Percentiles rank a stretch among this genome's conserved stretches.
Evolutionary conservation across 2,113 vertebrate species (phyloP).

Genomic region (Misgurnus mizolepis): DNA sequence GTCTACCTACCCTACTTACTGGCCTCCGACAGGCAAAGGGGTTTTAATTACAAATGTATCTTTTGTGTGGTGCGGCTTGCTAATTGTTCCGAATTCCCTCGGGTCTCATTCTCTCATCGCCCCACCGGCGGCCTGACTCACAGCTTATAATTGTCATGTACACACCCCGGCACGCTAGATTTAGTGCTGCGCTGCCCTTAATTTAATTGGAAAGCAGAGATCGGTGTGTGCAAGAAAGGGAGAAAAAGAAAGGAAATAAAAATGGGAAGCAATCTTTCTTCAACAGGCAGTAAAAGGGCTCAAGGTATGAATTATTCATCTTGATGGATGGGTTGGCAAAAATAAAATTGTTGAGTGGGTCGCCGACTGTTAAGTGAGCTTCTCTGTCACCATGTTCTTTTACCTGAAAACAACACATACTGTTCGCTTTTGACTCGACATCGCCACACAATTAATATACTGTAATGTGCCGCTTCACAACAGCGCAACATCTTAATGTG

Average conservation of each 20-base stretch:
- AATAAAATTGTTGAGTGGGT: constrained; percentile 59
- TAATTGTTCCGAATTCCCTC: constrained; percentile 51
- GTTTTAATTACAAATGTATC: constrained; percentile 47
- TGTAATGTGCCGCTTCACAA: background rate
- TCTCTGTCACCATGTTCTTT: constrained; percentile 71
- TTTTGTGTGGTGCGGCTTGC: constrained; percentile 27
- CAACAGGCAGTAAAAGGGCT: constrained; percentile 74
- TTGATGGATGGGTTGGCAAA: constrained; percentile 76
- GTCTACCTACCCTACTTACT: constrained; percentile 23
- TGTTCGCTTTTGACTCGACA: constrained; percentile 4
- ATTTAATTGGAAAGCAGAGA: constrained; percentile 79
- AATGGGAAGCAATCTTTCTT: constrained; percentile 77
- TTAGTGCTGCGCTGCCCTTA: constrained; percentile 76
- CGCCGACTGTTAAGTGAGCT: constrained; percentile 65
- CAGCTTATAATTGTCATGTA: constrained; percentile 77
- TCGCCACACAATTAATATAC: constrained; percentile 12
- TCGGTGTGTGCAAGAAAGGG: constrained; percentile 60
- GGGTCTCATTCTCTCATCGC: constrained; percentile 24
- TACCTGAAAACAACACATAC: constrained; percentile 3
- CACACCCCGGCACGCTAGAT: constrained; percentile 71
- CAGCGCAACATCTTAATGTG: background rate
- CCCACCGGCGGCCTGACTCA: constrained; percentile 28
- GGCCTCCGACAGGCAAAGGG: constrained; percentile 23
- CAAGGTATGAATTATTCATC: constrained; percentile 77
- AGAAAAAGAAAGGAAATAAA: constrained; percentile 74